These are phyloP conservation scores for Mystacornis crossleyi DNA, from an alignment of 2,113 vertebrate species.

Conservation along the genomic window DNA sequence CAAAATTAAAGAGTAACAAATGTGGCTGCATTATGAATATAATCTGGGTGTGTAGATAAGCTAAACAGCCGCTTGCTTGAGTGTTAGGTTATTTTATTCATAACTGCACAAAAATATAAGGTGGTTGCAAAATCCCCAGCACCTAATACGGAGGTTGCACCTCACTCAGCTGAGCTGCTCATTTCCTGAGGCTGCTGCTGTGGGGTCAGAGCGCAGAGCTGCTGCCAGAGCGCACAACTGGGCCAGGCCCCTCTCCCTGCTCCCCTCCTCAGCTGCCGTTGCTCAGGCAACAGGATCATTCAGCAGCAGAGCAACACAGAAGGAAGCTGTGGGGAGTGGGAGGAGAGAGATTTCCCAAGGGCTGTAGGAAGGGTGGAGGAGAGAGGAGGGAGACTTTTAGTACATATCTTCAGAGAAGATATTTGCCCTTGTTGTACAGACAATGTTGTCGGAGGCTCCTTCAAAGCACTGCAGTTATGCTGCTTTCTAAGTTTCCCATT, in stretches of 20 bases:
- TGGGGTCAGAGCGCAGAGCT: background rate
- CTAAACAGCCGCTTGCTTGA: background rate
- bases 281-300: slow-evolving; percentile 13
- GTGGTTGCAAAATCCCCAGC: background rate
- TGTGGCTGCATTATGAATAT: background rate
- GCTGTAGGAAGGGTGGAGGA: background rate
- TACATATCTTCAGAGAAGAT: background rate
- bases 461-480: background rate
- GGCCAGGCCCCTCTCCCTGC: background rate
- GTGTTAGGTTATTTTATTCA: background rate
- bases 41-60: background rate
- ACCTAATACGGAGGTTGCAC: background rate
- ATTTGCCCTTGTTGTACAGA: background rate
- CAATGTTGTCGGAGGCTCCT: background rate
- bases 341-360: slow-evolving; percentile 3
- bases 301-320: background rate
- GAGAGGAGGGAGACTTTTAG: background rate
- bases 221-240: background rate
- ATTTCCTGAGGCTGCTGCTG: background rate
- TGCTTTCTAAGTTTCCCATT: background rate
- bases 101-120: background rate
- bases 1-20: background rate
- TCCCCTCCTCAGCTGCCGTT: background rate
- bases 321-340: background rate
- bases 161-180: background rate